Percentiles rank a stretch among this genome's conserved stretches.
Evolutionary conservation across 2,888 invertebrate species (phyloP).

Genomic region (Megaustenia siamemsis): DNA sequence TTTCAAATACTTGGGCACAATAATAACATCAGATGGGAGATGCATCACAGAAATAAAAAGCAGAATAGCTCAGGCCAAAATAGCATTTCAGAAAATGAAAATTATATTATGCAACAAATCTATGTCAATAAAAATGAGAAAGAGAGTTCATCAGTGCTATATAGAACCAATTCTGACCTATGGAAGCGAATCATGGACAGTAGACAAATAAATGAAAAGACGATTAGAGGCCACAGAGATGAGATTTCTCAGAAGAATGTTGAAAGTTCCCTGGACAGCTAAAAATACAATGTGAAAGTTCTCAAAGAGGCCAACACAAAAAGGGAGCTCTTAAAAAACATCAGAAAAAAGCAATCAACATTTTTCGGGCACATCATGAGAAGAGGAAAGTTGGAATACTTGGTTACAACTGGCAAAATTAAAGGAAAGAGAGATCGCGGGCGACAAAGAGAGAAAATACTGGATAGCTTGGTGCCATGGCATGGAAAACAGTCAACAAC

Average conservation of each 20-base stretch:
- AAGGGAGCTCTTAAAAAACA: too few relatives aligned
- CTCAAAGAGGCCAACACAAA: too few relatives aligned
- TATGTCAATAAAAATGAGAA: background rate
- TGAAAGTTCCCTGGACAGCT: background rate
- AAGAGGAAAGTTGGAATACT: too few relatives aligned
- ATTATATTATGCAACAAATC: background rate
- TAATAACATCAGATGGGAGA: background rate
- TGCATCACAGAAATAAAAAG: background rate
- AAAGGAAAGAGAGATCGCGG: too few relatives aligned
- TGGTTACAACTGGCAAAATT: too few relatives aligned
- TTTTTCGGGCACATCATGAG: too few relatives aligned
- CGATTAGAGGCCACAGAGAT: background rate
- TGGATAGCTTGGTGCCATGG: too few relatives aligned
- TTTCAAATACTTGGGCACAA: too few relatives aligned
- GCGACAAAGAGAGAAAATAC: too few relatives aligned
- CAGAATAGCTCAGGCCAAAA: background rate
- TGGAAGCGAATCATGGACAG: background rate
- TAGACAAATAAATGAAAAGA: background rate
- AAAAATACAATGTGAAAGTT: too few relatives aligned
- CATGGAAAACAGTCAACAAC: too few relatives aligned
- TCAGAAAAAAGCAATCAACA: too few relatives aligned
- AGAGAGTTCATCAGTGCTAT: background rate
- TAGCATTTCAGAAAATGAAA: background rate
- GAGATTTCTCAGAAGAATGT: background rate
- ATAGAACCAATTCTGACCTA: background rate